phyloP scores from a whole-genome alignment of 37 sponge, comb jelly and placozoan genomes.

The Aphrocallistes beatrix region DNA sequence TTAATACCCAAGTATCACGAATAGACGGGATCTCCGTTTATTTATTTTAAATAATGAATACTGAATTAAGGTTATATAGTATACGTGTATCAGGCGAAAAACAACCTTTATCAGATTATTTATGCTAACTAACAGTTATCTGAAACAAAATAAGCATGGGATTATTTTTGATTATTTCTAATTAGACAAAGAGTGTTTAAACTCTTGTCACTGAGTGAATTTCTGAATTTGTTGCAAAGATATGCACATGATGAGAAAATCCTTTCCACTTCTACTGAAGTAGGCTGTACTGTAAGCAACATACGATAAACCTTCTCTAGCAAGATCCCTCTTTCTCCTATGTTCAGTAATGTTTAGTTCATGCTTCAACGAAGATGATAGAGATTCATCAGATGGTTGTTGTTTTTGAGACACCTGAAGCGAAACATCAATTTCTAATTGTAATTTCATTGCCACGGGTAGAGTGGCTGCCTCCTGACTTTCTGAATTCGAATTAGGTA shows the following conservation, averaged over 20 bases:
- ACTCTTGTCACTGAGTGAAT: constrained; percentile 17
- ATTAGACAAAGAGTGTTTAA: constrained; percentile 8
- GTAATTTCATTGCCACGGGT: constrained; percentile 17
- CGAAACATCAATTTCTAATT: constrained; percentile 13
- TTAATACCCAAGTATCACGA: too few relatives aligned
- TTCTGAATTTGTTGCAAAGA: constrained; percentile 18
- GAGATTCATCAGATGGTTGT: background rate
- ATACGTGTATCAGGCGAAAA: too few relatives aligned
- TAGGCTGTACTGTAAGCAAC: constrained; percentile 14
- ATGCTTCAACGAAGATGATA: constrained; percentile 12
- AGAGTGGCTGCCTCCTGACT: constrained; percentile 8
- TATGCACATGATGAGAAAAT: constrained; percentile 17
- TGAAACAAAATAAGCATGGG: too few relatives aligned
- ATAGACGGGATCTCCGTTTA: too few relatives aligned
- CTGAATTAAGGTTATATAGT: too few relatives aligned
- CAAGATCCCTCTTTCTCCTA: too few relatives aligned
- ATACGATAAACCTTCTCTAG: too few relatives aligned
- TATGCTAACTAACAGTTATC: too few relatives aligned
- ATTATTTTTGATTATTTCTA: constrained; percentile 15
- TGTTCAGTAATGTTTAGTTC: constrained; percentile 12
- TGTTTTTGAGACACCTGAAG: background rate
- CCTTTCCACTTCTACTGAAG: constrained; percentile 9
- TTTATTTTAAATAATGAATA: too few relatives aligned
- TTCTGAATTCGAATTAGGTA: constrained; percentile 9
- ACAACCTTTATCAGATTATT: too few relatives aligned